Evolutionary conservation across 2,888 invertebrate genomes (phyloP).

Genomic region (Melanostoma scalare): DNA sequence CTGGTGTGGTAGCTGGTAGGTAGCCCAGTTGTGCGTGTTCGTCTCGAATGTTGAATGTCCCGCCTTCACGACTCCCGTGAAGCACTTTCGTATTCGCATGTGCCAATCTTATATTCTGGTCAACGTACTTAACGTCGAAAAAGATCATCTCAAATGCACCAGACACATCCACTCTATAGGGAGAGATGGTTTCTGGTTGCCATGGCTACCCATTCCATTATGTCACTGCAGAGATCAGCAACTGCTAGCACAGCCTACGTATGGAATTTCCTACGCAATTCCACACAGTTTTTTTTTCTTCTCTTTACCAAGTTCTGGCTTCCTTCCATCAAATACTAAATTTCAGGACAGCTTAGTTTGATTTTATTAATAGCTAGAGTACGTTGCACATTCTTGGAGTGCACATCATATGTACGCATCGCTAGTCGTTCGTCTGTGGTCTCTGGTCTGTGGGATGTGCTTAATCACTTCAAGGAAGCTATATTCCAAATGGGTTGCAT

Average conservation of each 20-base stretch:
- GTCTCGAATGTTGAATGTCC: background rate
- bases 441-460: conserved; percentile 34
- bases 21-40: conserved; percentile 10
- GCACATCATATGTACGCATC: background rate
- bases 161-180: conserved; percentile 33
- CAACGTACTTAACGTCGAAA: conserved; percentile 63
- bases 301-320: conserved; percentile 56
- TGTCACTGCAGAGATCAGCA: conserved; percentile 54
- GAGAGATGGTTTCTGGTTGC: conserved; percentile 32
- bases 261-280: conserved; percentile 48
- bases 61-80: background rate
- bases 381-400: conserved; percentile 21
- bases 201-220: conserved; percentile 31
- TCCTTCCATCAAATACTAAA: conserved; percentile 56
- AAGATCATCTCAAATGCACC: conserved; percentile 19
- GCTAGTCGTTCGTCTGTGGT: background rate
- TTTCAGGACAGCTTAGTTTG: conserved; percentile 43
- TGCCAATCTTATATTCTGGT: conserved; percentile 55
- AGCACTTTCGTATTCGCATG: conserved; percentile 14
- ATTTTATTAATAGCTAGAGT: conserved; percentile 57
- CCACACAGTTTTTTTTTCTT: conserved; percentile 16
- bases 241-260: conserved; percentile 52
- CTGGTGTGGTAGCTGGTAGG: conserved; percentile 21
- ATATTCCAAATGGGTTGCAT: conserved; percentile 44
- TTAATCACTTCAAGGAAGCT: conserved; percentile 51